Evolutionary conservation across 23 tunicate species (phyloP), one percentile per base, ranked within the genome.

Genomic region (Styela plicata): DNA sequence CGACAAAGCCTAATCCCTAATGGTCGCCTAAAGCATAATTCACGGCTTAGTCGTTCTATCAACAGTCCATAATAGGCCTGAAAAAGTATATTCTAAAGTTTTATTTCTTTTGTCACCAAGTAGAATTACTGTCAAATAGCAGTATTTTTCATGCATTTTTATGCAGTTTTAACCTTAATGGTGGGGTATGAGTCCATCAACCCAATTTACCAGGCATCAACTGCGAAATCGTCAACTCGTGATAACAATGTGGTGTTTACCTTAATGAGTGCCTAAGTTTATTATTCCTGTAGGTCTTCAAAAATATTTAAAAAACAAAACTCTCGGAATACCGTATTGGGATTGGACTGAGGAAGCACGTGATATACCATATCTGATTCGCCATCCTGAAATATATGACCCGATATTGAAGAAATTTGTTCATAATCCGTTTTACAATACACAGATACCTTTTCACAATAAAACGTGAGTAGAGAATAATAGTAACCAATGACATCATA

Each of bases 301-400:
- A 52, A 53, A 70, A 2, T 83, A 83, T 57, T 70, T 87, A 2
- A 82, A 82, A 34, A 75, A 87, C 35, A 87, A 87, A 35, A 74
- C 86, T 2, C 33, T 87, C 31, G 91, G 91, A 24, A 75, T 87
- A 26, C 91, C 91, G 16, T 87, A 63, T 63, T 87, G 91, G 91
- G 91, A 87, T 64, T 87, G 91, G 91, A 83, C 86, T 2, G 83
- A 82, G 63, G 52, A 64, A 19, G 83, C 73, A 10, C 63, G 26
- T 18, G 62, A 75, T 68, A 26, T 87, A 2, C 91, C 91, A 17
- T 24, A 82, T 25, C n/a, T 82, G 34, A 31, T 82, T 33, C 75
- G 83, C 19, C 27, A 28, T 31, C 70, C 83, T 24, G 65, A 69
- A 35, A 83, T 87, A 24, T 82, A 61, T 36, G 91, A 87, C 66